Base-by-base conservation (phyloP, 2,888 invertebrate species). In the Eilema caniola region DNA sequence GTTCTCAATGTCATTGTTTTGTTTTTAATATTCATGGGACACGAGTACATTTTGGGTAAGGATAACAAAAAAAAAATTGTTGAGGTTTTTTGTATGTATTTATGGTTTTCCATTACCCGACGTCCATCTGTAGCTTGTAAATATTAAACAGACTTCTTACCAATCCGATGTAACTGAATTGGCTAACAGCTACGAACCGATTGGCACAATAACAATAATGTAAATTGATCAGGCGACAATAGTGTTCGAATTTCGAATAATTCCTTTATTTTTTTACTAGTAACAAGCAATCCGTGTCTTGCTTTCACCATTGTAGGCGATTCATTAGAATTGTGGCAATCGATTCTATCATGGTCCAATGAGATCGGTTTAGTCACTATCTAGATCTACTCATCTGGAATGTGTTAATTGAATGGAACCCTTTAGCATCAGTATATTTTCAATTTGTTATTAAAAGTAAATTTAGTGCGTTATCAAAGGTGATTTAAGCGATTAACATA, bases 281-380 rank as follows among this genome's bases (percentile, higher is more conserved):
- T 75, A 71, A 68, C 70, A 67, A 78, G 73, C 77, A 71, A 73
- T 68, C 73, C 70, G 78, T 76, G 71, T 75, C 80, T 76, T 69
- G 77, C 84, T 88, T 88, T 88, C 88, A 81, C 88, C 81, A 85
- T 86, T 85, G 84, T 86, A 78, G 61, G 66, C 73, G 73, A 74
- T 83, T 78, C 78, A 75, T 81, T 79, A 66, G 77, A 80, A 72
- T 82, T 79, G 76, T 82, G 80, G 84, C 86, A 85, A 84, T 86
- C 83, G 79, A 80, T 83, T 83, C 75, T 70, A 80, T 74, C 81
- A 82, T 83, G 78, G 82, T 79, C 78, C 80, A 78, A 65, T 74
- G 66, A 67, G 68, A 79, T 70, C 75, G 77, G 68, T 72, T 64
- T 66, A 59, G 62, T 62, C 59, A 59, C 71, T 65, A 67, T 60